Evolutionary conservation across 2,888 invertebrate species (phyloP), one percentile per base, ranked within the genome.

Genomic region (Orchesella flavescens): DNA sequence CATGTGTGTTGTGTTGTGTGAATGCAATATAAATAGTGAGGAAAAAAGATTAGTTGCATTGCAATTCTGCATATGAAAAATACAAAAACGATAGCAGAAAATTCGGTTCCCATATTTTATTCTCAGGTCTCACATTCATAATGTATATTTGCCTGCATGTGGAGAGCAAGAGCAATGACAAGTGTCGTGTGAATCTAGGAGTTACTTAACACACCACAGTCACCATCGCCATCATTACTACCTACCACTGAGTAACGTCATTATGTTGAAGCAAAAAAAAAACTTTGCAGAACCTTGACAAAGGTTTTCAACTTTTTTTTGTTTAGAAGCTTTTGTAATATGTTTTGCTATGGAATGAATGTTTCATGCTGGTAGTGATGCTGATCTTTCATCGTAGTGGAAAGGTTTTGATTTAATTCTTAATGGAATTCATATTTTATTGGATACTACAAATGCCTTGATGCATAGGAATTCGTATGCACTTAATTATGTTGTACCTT

Each of bases 171-270:
- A 43, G 34, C 23, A 73, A 68, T 61, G 76, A 71, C 71, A 82
- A 82, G 82, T 57, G 72, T 71, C 57, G 82, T 75, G 75, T 69
- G 82, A 82, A 65, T 65, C 43, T 17, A 46, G 23, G 65, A 65
- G 63, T 76, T 76, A 71, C 63, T 82, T 65, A 75, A 61, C 82
- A 76, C 76, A 57, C 68, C 74, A 68, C 46, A 17, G 59, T 21
- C 69, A 55, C 69, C 19, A 49, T 21, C 46, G 49, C 57, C 65
- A 24, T 21, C 68, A 75, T 71, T 68, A 66, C 61, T 71, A 46
- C 76, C 76, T 13, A 82, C 82, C 82, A 57, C 82, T 65, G 82
- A 24, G 75, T 76, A 72, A 69, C 53, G 10, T 71, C 71, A 82
- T 82, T 34, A 34, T 34, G 76, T 24, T 71, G 55, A 71, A 71